These are phyloP conservation scores for Spodoptera littoralis DNA, from an alignment of 2,888 invertebrate genomes.

Conservation along the genomic window DNA sequence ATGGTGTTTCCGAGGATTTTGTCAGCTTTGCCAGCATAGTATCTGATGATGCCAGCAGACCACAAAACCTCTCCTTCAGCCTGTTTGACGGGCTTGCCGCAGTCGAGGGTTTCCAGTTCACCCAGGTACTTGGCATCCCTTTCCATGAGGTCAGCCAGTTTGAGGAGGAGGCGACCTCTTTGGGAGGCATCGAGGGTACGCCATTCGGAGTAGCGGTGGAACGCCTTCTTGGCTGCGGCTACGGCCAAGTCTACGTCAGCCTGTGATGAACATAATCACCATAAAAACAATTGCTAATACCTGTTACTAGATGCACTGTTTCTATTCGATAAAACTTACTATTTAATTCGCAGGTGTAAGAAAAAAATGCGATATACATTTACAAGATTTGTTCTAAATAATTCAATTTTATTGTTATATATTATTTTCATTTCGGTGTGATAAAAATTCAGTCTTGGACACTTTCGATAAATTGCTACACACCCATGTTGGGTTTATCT, in stretches of 20 bases:
- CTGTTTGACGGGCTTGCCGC: slow-evolving; percentile 95
- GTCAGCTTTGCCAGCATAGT: slow-evolving; percentile 97
- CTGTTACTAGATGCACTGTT: too few species aligned
- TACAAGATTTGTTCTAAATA: too few species aligned
- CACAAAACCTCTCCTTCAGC: slow-evolving; percentile 90
- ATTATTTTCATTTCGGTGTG: too few species aligned
- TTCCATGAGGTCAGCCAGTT: slow-evolving; percentile 93
- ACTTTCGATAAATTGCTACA: too few species aligned
- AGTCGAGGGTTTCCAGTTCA: slow-evolving; percentile 97
- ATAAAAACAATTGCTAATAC: too few species aligned
- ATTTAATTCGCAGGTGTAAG: too few species aligned
- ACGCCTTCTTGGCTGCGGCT: slow-evolving; percentile 93
- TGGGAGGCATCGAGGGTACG: slow-evolving; percentile 93
- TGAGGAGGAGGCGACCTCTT: slow-evolving; percentile 91
- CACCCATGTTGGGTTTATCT: too few species aligned
- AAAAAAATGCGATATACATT: too few species aligned
- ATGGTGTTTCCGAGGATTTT: slow-evolving; percentile 94
- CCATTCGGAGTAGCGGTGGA: slow-evolving; percentile 93
- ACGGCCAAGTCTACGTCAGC: slow-evolving; percentile 95
- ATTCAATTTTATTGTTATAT: too few species aligned
- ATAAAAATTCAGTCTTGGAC: too few species aligned
- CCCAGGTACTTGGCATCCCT: slow-evolving; percentile 92
- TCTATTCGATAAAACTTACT: too few species aligned
- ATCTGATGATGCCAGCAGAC: slow-evolving; percentile 91
- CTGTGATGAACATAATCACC: slow-evolving; percentile 69